These are phyloP conservation scores for Sinodicranocentrus sp. DNA, from an alignment of 2,888 invertebrate species.

Conservation along the genomic window DNA sequence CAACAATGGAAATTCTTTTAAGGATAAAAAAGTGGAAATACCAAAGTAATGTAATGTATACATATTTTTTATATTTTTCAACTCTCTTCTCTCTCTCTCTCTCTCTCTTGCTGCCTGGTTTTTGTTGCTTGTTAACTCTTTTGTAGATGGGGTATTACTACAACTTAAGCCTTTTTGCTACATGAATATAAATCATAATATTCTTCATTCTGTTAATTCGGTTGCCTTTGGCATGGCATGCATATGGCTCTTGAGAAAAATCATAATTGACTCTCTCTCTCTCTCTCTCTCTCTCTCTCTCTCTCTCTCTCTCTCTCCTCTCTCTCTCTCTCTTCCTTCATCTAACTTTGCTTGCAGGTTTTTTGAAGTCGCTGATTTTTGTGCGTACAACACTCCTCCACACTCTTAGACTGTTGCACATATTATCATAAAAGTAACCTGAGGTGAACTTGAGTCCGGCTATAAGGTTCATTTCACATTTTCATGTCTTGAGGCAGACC, in stretches of 20 bases:
- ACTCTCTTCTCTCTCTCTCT: constrained; percentile 12
- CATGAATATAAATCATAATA: constrained; percentile 57
- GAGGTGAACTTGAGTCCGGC: constrained; percentile 9
- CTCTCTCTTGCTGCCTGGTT: not conserved
- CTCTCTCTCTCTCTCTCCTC: no score
- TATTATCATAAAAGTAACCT: constrained; percentile 18
- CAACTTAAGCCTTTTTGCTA: constrained; percentile 43
- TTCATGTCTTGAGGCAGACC: constrained; percentile 2
- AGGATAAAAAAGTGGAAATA: constrained; percentile 61
- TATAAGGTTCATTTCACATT: constrained; percentile 20
- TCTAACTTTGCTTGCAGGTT: no score
- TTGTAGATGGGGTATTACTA: constrained; percentile 56
- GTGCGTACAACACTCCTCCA: constrained; percentile 9
- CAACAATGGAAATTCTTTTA: constrained; percentile 64
- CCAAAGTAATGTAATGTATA: constrained; percentile 18
- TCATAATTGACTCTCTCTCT: no score
- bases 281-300: no score
- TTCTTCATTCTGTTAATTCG: constrained; percentile 51
- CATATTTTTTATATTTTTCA: not conserved
- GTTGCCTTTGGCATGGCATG: constrained; percentile 51
- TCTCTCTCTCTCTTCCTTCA: no score
- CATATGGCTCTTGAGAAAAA: not conserved
- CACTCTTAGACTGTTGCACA: not conserved
- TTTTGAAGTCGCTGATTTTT: no score
- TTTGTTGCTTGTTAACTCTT: constrained; percentile 57